Evolutionary conservation across 2,888 invertebrate genomes (phyloP).

Genomic region (Troilus luridus): DNA sequence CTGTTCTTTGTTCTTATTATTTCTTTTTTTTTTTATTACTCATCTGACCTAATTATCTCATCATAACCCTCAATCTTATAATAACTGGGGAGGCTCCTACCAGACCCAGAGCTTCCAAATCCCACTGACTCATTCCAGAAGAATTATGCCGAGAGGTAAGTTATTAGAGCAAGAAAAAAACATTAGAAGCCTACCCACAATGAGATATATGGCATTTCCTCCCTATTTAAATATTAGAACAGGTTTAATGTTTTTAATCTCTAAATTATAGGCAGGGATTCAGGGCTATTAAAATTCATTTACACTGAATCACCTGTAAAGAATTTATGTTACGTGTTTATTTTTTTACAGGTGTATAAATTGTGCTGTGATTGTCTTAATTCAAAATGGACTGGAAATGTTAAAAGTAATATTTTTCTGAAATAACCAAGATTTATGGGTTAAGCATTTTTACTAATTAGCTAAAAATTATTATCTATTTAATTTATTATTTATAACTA

Average conservation of each 20-base stretch:
- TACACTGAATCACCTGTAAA: neutral
- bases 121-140: conserved; percentile 20
- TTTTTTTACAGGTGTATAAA: neutral
- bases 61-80: neutral
- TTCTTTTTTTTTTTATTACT: neutral
- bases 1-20: neutral
- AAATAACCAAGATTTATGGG: too few relatives aligned
- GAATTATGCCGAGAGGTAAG: conserved; percentile 13
- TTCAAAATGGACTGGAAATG: neutral
- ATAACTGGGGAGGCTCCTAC: neutral
- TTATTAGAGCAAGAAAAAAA: neutral
- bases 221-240: neutral
- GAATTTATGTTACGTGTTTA: neutral
- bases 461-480: too few relatives aligned
- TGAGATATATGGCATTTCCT: conserved; percentile 39
- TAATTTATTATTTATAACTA: too few relatives aligned
- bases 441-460: too few relatives aligned
- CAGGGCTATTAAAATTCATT: conserved; percentile 22
- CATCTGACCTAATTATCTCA: neutral
- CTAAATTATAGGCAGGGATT: neutral
- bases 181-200: neutral
- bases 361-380: neutral
- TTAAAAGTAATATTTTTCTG: too few relatives aligned
- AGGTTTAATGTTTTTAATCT: conserved; percentile 38
- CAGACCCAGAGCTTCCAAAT: neutral